Base-by-base conservation (phyloP, 1,140 invertebrate species). In the Colletes latitarsis region DNA sequence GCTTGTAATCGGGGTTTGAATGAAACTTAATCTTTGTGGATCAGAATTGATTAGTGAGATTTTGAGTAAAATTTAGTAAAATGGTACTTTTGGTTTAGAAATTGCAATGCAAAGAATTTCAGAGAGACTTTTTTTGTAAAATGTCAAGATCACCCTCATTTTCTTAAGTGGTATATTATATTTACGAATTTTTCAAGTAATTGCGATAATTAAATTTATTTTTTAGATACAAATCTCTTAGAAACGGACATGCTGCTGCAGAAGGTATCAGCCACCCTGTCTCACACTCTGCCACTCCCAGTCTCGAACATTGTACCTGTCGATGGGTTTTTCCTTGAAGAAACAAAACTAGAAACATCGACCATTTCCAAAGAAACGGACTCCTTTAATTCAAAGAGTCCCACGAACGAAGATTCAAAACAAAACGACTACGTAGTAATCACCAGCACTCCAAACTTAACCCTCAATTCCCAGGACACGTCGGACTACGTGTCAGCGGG, bases 221-320 rank as follows among this genome's bases (percentile, higher is more conserved):
- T 55, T 55, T 39, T 4, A 75, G 78, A 80, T 49, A 9, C 19
- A 14, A 49, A 62, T 17, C 84, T 85, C 39, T 90, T 88, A 57
- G 89, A 91, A 19, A 93, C 92, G 1, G 90, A 93, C 58, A 88
- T 90, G 6, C 76, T 93, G 19, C 88, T 93, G 6, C 91, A 92
- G 58, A 92, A 92, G 80, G 93, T 93, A 2, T 93, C 92, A 0
- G 92, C 92, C n/a, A 92, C 92, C 0, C 73, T 93, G 30, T 92
- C 91, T 1, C 89, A 81, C 46, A 79, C 90, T 49, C 19, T 82
- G 10, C 87, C 88, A 41, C 17, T 66, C 10, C 10, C 60, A 10
- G 57, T 53, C 52, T 9, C 60, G 8, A 49, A 21, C 4, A 39
- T 58, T n/a, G 39, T 21, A 52, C 15, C 60, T 49, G 43, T 46